phyloP scores from a whole-genome alignment of 1,140 invertebrate species.

The Fopius arisanus region DNA sequence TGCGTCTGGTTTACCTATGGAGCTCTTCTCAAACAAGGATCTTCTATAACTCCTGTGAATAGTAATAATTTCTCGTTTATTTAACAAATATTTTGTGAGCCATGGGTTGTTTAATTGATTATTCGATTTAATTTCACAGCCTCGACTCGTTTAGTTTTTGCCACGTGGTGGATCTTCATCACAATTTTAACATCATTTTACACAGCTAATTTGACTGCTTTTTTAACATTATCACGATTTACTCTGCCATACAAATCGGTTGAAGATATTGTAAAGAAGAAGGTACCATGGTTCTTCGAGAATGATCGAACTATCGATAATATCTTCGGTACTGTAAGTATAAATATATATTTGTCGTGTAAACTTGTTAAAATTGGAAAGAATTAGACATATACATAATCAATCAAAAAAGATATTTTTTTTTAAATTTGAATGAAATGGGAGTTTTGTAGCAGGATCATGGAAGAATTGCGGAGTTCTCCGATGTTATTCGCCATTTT shows the following conservation, averaged over 20 bases:
- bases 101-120: no score
- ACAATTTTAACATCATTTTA: slow-evolving; percentile 90
- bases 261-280: slow-evolving; percentile 73
- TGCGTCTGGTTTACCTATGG: slow-evolving; percentile 90
- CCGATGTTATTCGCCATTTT: no score
- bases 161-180: slow-evolving; percentile 92
- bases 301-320: slow-evolving; percentile 69
- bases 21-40: slow-evolving; percentile 87
- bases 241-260: slow-evolving; percentile 77
- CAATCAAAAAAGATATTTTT: no score
- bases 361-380: no score
- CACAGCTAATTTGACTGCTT: slow-evolving; percentile 89
- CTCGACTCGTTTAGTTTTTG: slow-evolving; percentile 82
- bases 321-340: slow-evolving; percentile 1
- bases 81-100: no score
- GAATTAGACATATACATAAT: no score
- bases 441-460: no score
- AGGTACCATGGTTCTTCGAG: slow-evolving; percentile 73
- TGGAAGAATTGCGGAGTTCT: no score
- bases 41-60: slow-evolving; percentile 77
- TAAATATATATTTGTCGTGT: no score
- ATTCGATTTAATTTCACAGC: slow-evolving; percentile 63
- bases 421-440: no score
- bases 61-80: no score
- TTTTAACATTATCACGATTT: slow-evolving; percentile 84